Percentiles rank a stretch among this genome's conserved stretches.
Evolutionary conservation across 2,113 vertebrate genomes (phyloP).

Genomic region (Urocitellus parryii): DNA sequence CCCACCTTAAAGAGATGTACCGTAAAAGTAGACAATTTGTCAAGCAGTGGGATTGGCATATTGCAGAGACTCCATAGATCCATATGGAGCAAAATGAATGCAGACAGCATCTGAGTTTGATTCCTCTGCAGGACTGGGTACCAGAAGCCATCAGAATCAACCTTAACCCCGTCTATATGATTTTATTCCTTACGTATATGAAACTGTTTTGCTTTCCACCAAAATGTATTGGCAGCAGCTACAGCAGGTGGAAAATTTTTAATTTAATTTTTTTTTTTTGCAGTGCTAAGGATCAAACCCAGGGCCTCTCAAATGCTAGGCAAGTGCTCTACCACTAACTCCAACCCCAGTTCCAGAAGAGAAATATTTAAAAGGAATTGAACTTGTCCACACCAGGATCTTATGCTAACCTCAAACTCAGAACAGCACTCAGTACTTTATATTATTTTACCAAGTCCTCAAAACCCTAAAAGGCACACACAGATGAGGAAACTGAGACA

Average conservation of each 20-base stretch:
- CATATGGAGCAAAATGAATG: neutral
- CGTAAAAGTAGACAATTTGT: neutral
- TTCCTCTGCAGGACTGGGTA: neutral
- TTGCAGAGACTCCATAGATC: neutral
- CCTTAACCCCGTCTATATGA: neutral
- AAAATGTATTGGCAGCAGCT: neutral
- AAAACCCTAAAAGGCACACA: neutral
- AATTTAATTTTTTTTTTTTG: neutral
- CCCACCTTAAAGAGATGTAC: neutral
- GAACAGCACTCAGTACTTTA: neutral
- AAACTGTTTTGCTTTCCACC: neutral
- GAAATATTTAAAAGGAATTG: neutral
- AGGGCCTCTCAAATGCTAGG: neutral
- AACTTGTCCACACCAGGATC: neutral
- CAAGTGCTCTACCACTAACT: neutral
- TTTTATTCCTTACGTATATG: neutral
- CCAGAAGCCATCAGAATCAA: neutral
- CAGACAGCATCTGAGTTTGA: neutral
- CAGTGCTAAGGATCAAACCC: neutral
- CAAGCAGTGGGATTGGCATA: neutral
- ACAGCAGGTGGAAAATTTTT: neutral
- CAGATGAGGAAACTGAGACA: neutral
- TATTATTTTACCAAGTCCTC: neutral
- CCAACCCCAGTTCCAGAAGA: neutral
- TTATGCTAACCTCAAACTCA: neutral